Conservation (phyloP, 2,113 vertebrate genomes). For the Gnathonemus longibarbis region DNA sequence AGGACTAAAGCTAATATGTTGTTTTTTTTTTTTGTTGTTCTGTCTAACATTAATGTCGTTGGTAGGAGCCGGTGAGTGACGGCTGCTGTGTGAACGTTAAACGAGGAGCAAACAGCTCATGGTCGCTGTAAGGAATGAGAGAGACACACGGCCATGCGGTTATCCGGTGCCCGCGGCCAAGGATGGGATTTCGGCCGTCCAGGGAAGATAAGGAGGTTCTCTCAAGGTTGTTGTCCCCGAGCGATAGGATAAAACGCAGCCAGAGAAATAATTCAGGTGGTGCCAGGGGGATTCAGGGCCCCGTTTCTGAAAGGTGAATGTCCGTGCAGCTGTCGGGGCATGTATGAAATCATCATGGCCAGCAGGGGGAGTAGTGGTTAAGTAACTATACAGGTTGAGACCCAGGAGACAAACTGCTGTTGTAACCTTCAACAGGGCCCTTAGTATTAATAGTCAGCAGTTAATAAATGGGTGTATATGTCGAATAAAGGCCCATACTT, state of each 20-base stretch:
- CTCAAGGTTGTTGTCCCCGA: slow-evolving; percentile 6
- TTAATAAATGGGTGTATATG: neutral
- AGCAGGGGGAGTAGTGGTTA: neutral
- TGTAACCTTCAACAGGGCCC: neutral
- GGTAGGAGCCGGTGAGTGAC: neutral
- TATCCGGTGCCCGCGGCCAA: neutral
- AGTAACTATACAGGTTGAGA: neutral
- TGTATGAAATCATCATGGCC: neutral
- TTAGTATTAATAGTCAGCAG: neutral
- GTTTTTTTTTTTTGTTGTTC: neutral
- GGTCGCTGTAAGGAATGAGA: neutral
- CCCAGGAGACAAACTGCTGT: neutral
- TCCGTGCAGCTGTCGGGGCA: neutral
- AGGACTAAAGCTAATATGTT: neutral
- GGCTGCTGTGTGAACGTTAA: neutral
- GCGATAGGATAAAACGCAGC: neutral
- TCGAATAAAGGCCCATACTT: neutral
- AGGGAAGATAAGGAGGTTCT: neutral
- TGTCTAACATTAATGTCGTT: neutral
- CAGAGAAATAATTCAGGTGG: neutral
- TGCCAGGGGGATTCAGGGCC: neutral
- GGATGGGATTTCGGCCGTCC: neutral
- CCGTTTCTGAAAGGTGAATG: neutral
- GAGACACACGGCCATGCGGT: neutral
- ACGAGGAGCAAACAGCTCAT: neutral